Evolutionary conservation across 2,113 vertebrate genomes (phyloP), one percentile per base, ranked within the genome.

Genomic region (Ochotona princeps): DNA sequence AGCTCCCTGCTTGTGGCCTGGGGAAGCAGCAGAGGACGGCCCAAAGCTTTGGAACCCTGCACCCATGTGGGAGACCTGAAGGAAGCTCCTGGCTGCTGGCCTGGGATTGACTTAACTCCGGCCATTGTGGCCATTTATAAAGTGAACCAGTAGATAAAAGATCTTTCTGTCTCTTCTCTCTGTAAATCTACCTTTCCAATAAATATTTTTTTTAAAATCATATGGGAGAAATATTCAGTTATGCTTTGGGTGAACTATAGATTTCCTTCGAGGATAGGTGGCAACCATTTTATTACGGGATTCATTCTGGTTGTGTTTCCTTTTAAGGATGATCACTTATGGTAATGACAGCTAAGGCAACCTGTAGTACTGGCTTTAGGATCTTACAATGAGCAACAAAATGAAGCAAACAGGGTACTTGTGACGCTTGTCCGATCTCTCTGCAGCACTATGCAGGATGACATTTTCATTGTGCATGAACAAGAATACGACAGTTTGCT

Each of bases 401-500:
- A 38, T 30, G 13, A 49, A 12, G 20, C 51, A 35, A 38, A 73
- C 92, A 76, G 13, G 32, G 1, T 0, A 1, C 12, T 18, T 49
- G 26, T n/a, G 30, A 18, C 10, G 2, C 44, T 26, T 82, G 18
- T 95, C 75, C 47, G 5, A 23, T 96, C 80, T 94, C 82, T 87
- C 93, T 92, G 23, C 98, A 99, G 99, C 89, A 98, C 99, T 8
- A 97, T 99, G 98, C 99, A 99, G 96, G 99, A 99, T 76, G 99
- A 99, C 96, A 97, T 99, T 74, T 97, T 99, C 92, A 98, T 99
- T 96, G 97, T 99, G 17, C 99, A 99, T 0, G 99, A 99, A 96
- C 99, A 99, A 97, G 99, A 99, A 89, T 99, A 99, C 0, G 99
- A 99, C 97, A 99, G 99, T 93, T 98, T 99, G 97, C 98, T 99